These are phyloP conservation scores for Takifugu flavidus DNA, from an alignment of 2,113 vertebrate genomes.

Conservation along the genomic window DNA sequence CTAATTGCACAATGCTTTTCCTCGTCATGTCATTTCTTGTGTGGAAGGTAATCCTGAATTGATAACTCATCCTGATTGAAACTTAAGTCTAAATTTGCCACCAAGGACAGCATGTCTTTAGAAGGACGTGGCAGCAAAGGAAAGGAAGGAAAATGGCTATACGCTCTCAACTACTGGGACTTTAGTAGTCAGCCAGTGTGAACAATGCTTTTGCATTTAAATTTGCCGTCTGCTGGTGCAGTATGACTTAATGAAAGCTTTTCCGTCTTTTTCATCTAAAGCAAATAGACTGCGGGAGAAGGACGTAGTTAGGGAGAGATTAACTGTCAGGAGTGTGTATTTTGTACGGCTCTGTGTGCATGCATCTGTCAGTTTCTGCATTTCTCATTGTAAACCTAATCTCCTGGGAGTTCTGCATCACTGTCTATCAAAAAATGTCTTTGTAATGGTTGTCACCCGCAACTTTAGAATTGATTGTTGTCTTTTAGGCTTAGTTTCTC, in stretches of 20 bases:
- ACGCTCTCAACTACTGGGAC: not conserved
- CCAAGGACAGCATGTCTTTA: too few relatives aligned
- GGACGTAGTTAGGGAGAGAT: not conserved
- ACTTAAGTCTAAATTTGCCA: too few relatives aligned
- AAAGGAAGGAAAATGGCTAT: not conserved
- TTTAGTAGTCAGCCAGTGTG: constrained; percentile 30
- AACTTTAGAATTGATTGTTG: constrained; percentile 19
- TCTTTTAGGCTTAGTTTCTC: constrained; percentile 21
- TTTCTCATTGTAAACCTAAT: not conserved
- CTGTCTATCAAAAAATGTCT: not conserved
- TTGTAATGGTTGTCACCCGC: constrained; percentile 5
- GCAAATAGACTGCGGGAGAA: constrained; percentile 19
- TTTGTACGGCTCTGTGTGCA: not conserved
- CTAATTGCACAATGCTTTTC: not conserved
- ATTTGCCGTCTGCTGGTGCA: constrained; percentile 29
- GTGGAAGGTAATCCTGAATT: too few relatives aligned
- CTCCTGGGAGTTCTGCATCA: constrained; percentile 25
- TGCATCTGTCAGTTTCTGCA: not conserved
- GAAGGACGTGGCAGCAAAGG: too few relatives aligned
- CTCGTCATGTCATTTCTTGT: not conserved
- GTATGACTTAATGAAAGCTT: constrained; percentile 38
- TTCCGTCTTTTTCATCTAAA: constrained; percentile 35
- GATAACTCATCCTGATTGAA: too few relatives aligned
- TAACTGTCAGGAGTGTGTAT: constrained; percentile 3
- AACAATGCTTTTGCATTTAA: constrained; percentile 19